Conservation (phyloP, 1,140 invertebrate genomes). For the Drosophila grimshawi region DNA sequence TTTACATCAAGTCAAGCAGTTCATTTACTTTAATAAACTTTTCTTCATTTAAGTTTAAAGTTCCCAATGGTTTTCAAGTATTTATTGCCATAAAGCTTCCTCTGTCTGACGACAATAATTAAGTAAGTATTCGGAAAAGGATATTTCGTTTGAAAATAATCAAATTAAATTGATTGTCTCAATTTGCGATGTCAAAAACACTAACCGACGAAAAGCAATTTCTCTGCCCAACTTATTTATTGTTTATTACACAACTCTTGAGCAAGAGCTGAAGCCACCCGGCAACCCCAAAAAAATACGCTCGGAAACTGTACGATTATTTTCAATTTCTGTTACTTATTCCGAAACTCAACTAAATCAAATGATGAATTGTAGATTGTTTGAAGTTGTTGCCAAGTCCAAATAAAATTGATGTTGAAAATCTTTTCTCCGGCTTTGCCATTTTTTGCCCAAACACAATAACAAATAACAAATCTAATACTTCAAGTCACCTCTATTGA, state of each 20-base stretch:
- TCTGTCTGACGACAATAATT: no score
- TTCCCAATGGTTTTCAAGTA: no score
- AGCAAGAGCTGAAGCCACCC: background rate
- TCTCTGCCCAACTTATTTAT: no score
- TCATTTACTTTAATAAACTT: no score
- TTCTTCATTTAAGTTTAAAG: no score
- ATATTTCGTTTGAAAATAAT: no score
- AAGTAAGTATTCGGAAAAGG: no score
- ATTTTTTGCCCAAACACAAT: background rate
- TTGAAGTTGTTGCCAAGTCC: conserved; percentile 2
- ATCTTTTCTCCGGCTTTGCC: background rate
- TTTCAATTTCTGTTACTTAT: conserved; percentile 13
- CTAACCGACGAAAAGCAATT: background rate
- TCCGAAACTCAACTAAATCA: conserved; percentile 17
- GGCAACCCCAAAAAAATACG: background rate
- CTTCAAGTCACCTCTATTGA: background rate
- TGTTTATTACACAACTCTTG: background rate
- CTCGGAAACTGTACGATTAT: conserved; percentile 3
- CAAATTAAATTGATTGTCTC: no score
- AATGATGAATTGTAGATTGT: conserved; percentile 17
- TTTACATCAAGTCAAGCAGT: no score
- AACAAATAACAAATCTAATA: background rate
- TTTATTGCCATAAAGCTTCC: no score
- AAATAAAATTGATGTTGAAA: background rate
- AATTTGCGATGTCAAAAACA: no score